phyloP scores from a whole-genome alignment of 2,797 vertebrate genomes.

The Buceros bicornis region DNA sequence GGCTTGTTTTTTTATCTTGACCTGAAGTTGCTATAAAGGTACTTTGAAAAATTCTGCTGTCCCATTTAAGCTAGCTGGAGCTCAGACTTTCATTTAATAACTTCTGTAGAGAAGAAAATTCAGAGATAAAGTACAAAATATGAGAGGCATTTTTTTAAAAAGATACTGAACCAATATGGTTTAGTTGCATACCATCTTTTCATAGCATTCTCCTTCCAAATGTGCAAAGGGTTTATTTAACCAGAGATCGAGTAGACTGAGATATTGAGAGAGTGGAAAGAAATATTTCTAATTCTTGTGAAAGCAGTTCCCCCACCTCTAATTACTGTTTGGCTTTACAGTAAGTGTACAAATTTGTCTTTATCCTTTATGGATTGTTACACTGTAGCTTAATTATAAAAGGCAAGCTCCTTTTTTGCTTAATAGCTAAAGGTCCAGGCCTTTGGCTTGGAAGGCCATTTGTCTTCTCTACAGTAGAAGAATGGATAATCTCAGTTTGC shows the following conservation, averaged over 20 bases:
- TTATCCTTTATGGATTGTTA: not conserved
- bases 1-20: conserved; percentile 17
- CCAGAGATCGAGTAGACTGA: not conserved
- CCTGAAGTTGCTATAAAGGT: not conserved
- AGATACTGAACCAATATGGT: not conserved
- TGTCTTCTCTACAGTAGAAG: not conserved
- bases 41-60: not conserved
- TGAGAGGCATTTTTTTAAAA: not conserved
- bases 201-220: not conserved
- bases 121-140: not conserved
- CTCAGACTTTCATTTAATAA: not conserved
- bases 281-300: not conserved
- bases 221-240: not conserved
- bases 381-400: not conserved
- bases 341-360: not conserved
- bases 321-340: not conserved
- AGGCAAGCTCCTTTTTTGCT: not conserved
- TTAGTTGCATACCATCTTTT: not conserved
- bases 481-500: not conserved
- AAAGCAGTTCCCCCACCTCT: not conserved
- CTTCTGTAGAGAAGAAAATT: not conserved
- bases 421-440: not conserved
- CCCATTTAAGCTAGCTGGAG: not conserved
- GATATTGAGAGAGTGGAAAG: not conserved
- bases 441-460: not conserved